Percentiles rank a stretch among this genome's conserved stretches.
These are phyloP conservation scores for Spisula solida DNA, from an alignment of 2,888 invertebrate genomes.

Conservation along the genomic window DNA sequence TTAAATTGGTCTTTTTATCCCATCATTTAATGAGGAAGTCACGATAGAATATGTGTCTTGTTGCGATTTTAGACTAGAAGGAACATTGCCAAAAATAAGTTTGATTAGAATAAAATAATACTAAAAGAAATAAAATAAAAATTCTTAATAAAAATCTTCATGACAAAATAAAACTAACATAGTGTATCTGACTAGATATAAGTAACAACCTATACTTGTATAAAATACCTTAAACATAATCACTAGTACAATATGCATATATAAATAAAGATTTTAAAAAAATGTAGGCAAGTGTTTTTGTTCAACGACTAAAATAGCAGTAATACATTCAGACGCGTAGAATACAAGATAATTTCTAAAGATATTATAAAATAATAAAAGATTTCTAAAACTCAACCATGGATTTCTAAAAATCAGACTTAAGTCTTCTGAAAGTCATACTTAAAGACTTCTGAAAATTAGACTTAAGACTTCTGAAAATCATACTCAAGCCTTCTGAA, in stretches of 20 bases:
- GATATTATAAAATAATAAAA: background rate
- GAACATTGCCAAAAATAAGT: background rate
- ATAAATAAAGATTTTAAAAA: background rate
- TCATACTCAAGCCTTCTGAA: background rate
- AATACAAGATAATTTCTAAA: background rate
- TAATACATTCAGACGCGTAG: background rate
- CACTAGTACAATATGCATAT: background rate
- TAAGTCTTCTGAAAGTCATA: background rate
- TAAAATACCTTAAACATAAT: background rate
- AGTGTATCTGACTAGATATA: constrained; percentile 20
- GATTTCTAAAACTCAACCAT: background rate
- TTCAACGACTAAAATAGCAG: background rate
- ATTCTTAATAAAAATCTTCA: background rate
- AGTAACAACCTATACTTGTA: background rate
- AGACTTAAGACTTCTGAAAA: background rate
- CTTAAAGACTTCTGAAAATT: background rate
- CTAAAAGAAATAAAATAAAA: background rate
- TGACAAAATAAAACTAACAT: background rate
- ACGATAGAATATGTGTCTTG: background rate
- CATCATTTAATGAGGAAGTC: background rate
- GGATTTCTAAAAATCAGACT: background rate
- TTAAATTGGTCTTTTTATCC: background rate
- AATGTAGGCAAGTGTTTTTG: background rate
- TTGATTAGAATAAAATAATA: background rate
- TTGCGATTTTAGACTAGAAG: background rate